These are phyloP conservation scores for Drosophila subquinaria DNA, from an alignment of 2,888 invertebrate genomes.

Conservation along the genomic window DNA sequence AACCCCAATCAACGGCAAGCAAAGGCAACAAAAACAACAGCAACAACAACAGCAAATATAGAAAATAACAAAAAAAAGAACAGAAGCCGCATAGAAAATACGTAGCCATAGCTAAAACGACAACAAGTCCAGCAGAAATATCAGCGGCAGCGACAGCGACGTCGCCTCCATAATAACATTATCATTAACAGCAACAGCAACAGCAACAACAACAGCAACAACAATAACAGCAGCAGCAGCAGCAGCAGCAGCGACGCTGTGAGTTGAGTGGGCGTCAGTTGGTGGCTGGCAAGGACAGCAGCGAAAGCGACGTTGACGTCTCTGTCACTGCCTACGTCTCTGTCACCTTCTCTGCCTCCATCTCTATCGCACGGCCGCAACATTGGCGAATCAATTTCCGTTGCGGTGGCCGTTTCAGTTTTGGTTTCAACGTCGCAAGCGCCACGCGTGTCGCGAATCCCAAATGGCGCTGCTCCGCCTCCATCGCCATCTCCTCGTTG, in stretches of 20 bases:
- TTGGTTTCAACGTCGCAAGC: slow-evolving; percentile 76
- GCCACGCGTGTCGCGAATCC: slow-evolving; percentile 78
- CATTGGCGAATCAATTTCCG: slow-evolving; percentile 80
- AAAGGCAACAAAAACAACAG: slow-evolving; percentile 26
- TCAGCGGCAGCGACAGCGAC: slow-evolving; percentile 40
- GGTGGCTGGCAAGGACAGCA: slow-evolving; percentile 72
- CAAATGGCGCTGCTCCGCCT: slow-evolving; percentile 65
- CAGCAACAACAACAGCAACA: slow-evolving; percentile 27
- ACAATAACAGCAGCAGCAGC: slow-evolving; percentile 20
- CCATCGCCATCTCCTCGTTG: neutral
- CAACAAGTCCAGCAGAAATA: slow-evolving; percentile 57
- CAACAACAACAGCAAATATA: slow-evolving; percentile 25
- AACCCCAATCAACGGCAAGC: slow-evolving; percentile 70
- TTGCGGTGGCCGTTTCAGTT: slow-evolving; percentile 78
- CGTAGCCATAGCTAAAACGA: slow-evolving; percentile 46
- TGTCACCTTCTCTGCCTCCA: slow-evolving; percentile 16
- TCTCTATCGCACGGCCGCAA: slow-evolving; percentile 47
- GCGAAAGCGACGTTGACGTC: slow-evolving; percentile 31
- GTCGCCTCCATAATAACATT: slow-evolving; percentile 57
- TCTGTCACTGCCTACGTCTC: slow-evolving; percentile 24
- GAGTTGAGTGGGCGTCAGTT: slow-evolving; percentile 66
- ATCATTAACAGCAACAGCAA: slow-evolving; percentile 50
- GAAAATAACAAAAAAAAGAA: slow-evolving; percentile 21
- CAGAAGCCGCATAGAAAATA: slow-evolving; percentile 63
- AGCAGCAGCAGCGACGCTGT: slow-evolving; percentile 37